Base-by-base conservation (phyloP, 2,797 vertebrate genomes). In the Avahi laniger region DNA sequence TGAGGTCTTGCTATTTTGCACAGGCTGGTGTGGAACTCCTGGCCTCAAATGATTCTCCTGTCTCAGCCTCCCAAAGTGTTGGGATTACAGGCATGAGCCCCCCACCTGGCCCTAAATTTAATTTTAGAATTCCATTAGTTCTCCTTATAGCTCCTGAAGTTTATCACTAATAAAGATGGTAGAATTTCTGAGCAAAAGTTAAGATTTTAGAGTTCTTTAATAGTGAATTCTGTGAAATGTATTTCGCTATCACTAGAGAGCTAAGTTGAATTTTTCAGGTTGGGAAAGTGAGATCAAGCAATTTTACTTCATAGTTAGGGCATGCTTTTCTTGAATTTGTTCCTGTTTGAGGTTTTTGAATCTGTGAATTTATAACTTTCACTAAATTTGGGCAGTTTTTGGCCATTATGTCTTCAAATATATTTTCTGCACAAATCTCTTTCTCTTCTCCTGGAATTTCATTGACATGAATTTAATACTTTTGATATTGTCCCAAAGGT, bases 311-410 rank as follows among this genome's bases (percentile, higher is more conserved):
- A 80, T 17, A 65, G 8, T 28, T 75, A 75, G 41, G 79, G 22
- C 50, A 75, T 24, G 4, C 30, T 54, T 75, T 65, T 89, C 72
- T 91, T 75, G 28, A 10, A 11, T 82, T 82, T 90, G 46, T 59
- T 46, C 48, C 57, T 81, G 8, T 54, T 81, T 81, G n/a, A 96
- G 48, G 48, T 75, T 73, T 94, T 84, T 61, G 18, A 57, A 88
- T 79, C 38, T 79, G 28, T 87, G 61, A 73, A 80, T 59, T 52
- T 84, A 10, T 80, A 78, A 80, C 33, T 75, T 96, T 76, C 43
- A 69, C 48, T 91, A 82, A 86, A 82, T 92, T 76, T 85, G 43
- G 17, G 65, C 13, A 86, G 52, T 70, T 87, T 89, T 82, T n/a
- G 65, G 61, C 1, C 35, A 75, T 93, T 35, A 35, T 80, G 89